phyloP scores from a whole-genome alignment of 2,797 vertebrate genomes.

The Pipistrellus pygmaeus region DNA sequence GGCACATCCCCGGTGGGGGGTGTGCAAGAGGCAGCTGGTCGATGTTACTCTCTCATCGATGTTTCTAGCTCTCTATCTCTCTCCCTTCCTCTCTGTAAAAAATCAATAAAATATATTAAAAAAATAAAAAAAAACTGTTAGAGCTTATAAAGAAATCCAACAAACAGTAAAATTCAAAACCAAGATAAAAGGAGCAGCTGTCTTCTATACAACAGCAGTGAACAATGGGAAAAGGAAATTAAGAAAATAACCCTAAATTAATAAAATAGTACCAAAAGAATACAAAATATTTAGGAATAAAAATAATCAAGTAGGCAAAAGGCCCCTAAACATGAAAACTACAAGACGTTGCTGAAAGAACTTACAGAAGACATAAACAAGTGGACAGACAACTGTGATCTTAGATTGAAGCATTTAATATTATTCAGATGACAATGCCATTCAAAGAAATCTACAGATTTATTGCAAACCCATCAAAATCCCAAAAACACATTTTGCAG shows the following conservation, averaged over 20 bases:
- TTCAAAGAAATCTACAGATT: background rate
- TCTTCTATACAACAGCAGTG: background rate
- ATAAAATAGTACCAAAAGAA: background rate
- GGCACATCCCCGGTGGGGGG: too few relatives aligned
- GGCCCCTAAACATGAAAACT: background rate
- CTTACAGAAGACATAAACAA: background rate
- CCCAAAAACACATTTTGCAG: background rate
- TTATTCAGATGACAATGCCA: background rate
- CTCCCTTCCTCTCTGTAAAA: too few relatives aligned
- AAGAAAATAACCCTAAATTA: background rate
- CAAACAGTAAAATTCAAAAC: background rate
- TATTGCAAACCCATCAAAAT: background rate
- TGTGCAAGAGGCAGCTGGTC: too few relatives aligned
- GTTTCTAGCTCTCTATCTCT: too few relatives aligned
- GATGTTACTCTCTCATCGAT: too few relatives aligned
- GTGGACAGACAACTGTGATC: background rate
- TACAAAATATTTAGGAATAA: slow-evolving; percentile 24
- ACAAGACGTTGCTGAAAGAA: background rate
- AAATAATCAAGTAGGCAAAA: background rate
- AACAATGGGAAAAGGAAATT: slow-evolving; percentile 11
- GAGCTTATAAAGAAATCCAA: background rate
- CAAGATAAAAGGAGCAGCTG: background rate
- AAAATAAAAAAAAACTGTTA: background rate
- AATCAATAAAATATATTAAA: too few relatives aligned
- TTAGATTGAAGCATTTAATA: background rate